Evolutionary conservation across 2,888 invertebrate species (phyloP).

Genomic region (Asteroscopus sphinx): DNA sequence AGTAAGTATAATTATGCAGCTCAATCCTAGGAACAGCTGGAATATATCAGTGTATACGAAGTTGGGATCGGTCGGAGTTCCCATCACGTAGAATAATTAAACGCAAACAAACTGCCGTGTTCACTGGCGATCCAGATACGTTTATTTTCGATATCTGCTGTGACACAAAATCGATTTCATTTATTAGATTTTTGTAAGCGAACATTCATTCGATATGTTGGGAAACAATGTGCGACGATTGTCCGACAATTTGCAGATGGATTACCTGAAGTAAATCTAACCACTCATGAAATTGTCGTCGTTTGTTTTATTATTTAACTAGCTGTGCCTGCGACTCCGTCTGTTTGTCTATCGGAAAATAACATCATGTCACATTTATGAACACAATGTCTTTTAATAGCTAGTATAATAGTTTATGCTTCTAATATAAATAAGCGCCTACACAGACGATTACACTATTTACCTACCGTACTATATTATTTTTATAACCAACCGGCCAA

Average conservation of each 20-base stretch:
- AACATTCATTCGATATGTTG: constrained; percentile 19
- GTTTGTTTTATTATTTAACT: too few relatives aligned
- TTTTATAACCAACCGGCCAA: too few relatives aligned
- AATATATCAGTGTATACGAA: constrained; percentile 58
- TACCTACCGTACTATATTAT: too few relatives aligned
- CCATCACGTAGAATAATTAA: constrained; percentile 83
- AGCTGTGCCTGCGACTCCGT: too few relatives aligned
- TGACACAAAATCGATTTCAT: constrained; percentile 63
- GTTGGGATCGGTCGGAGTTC: constrained; percentile 65
- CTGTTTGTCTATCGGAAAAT: too few relatives aligned
- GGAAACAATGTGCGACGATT: constrained; percentile 8
- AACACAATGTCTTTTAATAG: too few relatives aligned
- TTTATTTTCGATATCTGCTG: constrained; percentile 75
- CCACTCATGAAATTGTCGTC: background rate
- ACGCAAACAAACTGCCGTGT: constrained; percentile 80
- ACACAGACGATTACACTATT: too few relatives aligned
- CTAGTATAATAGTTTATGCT: too few relatives aligned
- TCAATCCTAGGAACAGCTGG: constrained; percentile 41
- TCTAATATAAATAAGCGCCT: too few relatives aligned
- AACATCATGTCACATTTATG: too few relatives aligned
- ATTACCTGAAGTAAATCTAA: background rate
- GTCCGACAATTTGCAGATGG: constrained; percentile 1
- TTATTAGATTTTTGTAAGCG: constrained; percentile 50
- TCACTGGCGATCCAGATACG: constrained; percentile 69
- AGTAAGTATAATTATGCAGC: constrained; percentile 59